A percentile compares a stretch with the other conserved stretches of the same genome.
Conservation (phyloP, 1,140 invertebrate species). For the Mylabris phalerata region DNA sequence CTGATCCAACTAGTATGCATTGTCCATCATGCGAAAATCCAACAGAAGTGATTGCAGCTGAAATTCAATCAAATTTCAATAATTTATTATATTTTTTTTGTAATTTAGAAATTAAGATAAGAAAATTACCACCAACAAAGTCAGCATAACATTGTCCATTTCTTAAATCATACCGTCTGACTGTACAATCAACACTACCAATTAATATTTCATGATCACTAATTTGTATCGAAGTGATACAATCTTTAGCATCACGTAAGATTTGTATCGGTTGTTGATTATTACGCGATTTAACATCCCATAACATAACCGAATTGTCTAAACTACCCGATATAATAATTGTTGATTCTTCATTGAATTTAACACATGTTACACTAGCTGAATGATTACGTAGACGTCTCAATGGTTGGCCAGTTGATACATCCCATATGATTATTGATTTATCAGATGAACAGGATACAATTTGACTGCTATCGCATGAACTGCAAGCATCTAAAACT, state of each 20-base stretch:
- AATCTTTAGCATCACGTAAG: slow-evolving; percentile 88
- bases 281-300: slow-evolving; percentile 71
- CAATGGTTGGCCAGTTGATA: slow-evolving; percentile 72
- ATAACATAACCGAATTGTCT: slow-evolving; percentile 85
- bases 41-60: slow-evolving; percentile 61
- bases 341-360: slow-evolving; percentile 90
- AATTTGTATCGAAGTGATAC: slow-evolving; percentile 78
- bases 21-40: slow-evolving; percentile 78
- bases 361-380: slow-evolving; percentile 77
- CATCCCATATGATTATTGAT: slow-evolving; percentile 86
- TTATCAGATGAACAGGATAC: slow-evolving; percentile 83
- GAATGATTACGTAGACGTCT: slow-evolving; percentile 81
- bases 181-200: slow-evolving; percentile 81
- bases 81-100: too few relatives aligned
- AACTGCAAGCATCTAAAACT: slow-evolving; percentile 85
- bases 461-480: slow-evolving; percentile 87
- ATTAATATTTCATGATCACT: slow-evolving; percentile 88
- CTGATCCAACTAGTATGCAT: slow-evolving; percentile 76
- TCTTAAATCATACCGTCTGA: slow-evolving; percentile 86
- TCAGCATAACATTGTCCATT: slow-evolving; percentile 77
- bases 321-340: slow-evolving; percentile 84
- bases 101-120: not conserved
- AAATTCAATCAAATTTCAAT: too few relatives aligned
- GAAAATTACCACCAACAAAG: slow-evolving; percentile 65
- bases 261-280: slow-evolving; percentile 69